Evolutionary conservation across 2,113 vertebrate species (phyloP).

Genomic region (Spheniscus mendiculus): DNA sequence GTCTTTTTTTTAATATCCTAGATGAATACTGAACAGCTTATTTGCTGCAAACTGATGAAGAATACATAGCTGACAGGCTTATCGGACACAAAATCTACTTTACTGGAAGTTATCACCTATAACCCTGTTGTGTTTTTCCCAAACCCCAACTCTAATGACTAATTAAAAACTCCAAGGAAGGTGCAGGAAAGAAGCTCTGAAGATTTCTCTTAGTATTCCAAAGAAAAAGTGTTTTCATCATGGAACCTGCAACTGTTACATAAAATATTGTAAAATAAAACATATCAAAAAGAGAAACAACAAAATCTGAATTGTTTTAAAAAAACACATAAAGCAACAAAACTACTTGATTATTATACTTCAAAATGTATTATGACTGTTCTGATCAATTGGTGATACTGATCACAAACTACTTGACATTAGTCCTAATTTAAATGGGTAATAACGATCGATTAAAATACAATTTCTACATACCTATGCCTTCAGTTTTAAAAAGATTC

Average conservation of each 20-base stretch:
- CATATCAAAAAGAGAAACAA: neutral
- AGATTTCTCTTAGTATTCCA: neutral
- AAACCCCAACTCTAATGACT: neutral
- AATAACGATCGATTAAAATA: neutral
- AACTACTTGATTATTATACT: neutral
- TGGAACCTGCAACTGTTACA: accelerated
- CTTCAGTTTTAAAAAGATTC: neutral
- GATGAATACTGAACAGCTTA: neutral
- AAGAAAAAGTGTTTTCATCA: neutral
- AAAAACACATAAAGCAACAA: neutral
- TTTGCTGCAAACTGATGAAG: neutral
- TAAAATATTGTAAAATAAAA: neutral
- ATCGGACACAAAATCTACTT: neutral
- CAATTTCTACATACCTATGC: neutral
- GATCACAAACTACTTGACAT: neutral
- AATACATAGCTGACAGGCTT: neutral
- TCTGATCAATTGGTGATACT: neutral
- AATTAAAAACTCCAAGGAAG: neutral
- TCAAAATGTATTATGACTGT: neutral
- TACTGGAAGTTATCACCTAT: neutral
- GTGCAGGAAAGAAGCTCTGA: neutral
- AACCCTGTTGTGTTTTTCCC: neutral
- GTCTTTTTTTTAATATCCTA: neutral
- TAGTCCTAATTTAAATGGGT: neutral
- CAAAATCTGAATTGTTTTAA: neutral